Evolutionary conservation across 1,140 invertebrate species (phyloP).

Genomic region (Mactra quadrangularis): DNA sequence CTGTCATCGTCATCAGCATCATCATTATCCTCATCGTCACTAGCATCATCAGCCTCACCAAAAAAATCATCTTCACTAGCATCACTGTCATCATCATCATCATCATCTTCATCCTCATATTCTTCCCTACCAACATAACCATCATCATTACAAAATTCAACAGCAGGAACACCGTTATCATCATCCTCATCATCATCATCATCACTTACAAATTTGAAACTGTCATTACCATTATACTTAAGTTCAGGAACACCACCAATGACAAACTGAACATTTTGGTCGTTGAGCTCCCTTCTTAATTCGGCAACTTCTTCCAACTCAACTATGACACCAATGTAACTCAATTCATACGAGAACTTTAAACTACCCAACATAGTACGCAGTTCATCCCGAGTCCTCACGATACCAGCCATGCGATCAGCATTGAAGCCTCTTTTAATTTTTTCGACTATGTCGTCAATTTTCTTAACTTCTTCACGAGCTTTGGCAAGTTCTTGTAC

Average conservation of each 20-base stretch:
- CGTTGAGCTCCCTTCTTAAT: conserved; percentile 51
- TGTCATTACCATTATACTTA: conserved; percentile 92
- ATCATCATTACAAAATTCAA: neutral
- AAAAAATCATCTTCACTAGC: too few relatives aligned
- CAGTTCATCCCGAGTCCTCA: too few relatives aligned
- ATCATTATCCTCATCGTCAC: too few relatives aligned
- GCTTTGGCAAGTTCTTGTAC: too few relatives aligned
- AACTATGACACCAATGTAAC: too few relatives aligned
- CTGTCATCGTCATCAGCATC: too few relatives aligned
- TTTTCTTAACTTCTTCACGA: too few relatives aligned
- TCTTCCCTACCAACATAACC: conserved; percentile 41
- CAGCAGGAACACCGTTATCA: neutral
- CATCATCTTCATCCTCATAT: conserved; percentile 51
- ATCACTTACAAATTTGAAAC: conserved; percentile 81
- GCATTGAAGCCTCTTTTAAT: too few relatives aligned
- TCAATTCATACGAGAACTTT: too few relatives aligned
- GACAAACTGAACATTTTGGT: conserved; percentile 46
- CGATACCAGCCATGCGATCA: too few relatives aligned
- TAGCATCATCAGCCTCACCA: conserved; percentile 32
- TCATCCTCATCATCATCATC: neutral
- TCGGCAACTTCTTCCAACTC: conserved; percentile 60
- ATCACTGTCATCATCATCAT: conserved; percentile 43
- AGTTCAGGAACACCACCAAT: conserved; percentile 71
- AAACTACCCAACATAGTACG: too few relatives aligned
- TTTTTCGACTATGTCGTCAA: too few relatives aligned